Evolutionary conservation across 2,888 invertebrate genomes (phyloP).

Genomic region (Oscheius sp.): DNA sequence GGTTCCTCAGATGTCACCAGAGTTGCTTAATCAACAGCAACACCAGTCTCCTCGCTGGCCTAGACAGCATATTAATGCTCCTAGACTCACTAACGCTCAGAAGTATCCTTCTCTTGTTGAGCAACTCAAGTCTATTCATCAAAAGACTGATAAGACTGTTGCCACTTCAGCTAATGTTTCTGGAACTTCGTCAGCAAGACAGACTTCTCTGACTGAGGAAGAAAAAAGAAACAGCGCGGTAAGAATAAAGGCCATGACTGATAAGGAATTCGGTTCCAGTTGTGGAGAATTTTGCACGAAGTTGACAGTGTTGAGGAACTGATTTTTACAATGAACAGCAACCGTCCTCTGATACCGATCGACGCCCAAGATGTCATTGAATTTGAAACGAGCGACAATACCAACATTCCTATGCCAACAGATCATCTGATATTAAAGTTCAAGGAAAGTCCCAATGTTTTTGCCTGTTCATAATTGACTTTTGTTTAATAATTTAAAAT

Average conservation of each 20-base stretch:
- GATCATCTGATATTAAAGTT: conserved; percentile 14
- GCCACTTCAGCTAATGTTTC: too few relatives aligned
- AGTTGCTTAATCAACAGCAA: too few relatives aligned
- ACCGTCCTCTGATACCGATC: not conserved
- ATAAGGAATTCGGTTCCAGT: conserved; percentile 8
- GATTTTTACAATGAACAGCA: not conserved
- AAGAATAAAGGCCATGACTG: not conserved
- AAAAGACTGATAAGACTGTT: conserved; percentile 1
- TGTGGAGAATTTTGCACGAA: conserved; percentile 16
- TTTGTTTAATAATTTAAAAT: too few relatives aligned
- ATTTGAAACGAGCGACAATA: conserved; percentile 9
- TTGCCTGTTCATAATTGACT: too few relatives aligned
- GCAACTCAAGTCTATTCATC: not conserved
- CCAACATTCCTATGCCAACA: conserved; percentile 7
- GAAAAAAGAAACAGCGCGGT: conserved; percentile 22
- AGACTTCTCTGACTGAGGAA: too few relatives aligned
- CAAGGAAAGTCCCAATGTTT: too few relatives aligned
- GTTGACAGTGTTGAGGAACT: conserved; percentile 16
- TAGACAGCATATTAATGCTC: too few relatives aligned
- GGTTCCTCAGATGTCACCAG: too few relatives aligned
- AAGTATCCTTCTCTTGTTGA: not conserved
- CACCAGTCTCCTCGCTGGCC: too few relatives aligned
- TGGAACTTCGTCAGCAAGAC: too few relatives aligned
- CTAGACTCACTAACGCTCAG: not conserved
- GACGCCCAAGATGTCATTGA: conserved; percentile 6